phyloP scores from a whole-genome alignment of 2,888 invertebrate genomes.

The Azorinus chamasolen region DNA sequence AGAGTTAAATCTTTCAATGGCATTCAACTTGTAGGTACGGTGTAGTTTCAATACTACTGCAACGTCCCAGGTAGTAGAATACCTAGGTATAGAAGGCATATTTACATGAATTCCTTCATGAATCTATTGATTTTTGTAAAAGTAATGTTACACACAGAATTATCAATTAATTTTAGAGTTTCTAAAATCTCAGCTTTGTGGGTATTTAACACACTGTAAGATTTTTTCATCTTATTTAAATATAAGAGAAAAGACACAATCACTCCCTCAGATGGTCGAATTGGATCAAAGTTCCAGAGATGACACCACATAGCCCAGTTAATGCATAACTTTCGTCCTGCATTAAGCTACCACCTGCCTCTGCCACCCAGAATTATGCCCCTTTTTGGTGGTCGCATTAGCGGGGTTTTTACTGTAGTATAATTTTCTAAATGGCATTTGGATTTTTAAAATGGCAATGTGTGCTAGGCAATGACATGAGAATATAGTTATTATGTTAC shows the following conservation, averaged over 20 bases:
- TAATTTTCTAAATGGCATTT: no score
- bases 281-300: slow-evolving; percentile 18
- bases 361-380: no score
- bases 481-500: no score
- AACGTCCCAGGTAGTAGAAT: slow-evolving; percentile 54
- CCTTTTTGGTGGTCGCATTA: no score
- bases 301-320: slow-evolving; percentile 36
- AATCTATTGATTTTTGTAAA: slow-evolving; percentile 19
- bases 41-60: slow-evolving; percentile 36
- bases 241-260: slow-evolving; percentile 20
- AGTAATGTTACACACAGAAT: slow-evolving; percentile 18
- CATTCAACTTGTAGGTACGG: slow-evolving; percentile 22
- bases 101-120: slow-evolving; percentile 44
- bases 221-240: slow-evolving; percentile 10
- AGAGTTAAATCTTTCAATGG: slow-evolving; percentile 33
- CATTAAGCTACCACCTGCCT: no score
- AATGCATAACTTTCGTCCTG: no score
- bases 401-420: no score
- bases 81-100: slow-evolving; percentile 45
- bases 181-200: slow-evolving; percentile 40
- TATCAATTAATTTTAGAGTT: slow-evolving; percentile 25
- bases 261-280: slow-evolving; percentile 19
- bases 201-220: slow-evolving; percentile 31
- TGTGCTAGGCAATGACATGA: no score
- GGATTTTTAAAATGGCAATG: no score